Base-by-base conservation (phyloP, 2,113 vertebrate species). In the Scomber japonicus region DNA sequence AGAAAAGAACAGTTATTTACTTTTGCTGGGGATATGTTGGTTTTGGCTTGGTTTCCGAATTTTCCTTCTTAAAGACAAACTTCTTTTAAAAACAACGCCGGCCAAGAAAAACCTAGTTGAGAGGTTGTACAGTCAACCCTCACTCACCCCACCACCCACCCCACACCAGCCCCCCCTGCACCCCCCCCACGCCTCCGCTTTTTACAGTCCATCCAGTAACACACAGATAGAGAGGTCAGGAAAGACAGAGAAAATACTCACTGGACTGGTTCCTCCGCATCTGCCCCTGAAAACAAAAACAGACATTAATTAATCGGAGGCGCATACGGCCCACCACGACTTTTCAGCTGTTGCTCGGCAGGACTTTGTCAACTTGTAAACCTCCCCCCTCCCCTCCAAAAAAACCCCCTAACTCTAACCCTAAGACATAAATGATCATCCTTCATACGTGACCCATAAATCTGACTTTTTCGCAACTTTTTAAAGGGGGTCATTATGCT, bases 251-350 rank as follows among this genome's bases (percentile, higher is more conserved):
- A 67, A 86, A 93, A 95, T 85, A 97, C 98, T 99, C 95, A 99
- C 98, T 98, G 90, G 97, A 97, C 69, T 95, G 96, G 94, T 98
- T 98, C 90, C 94, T 95, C 92, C 96, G 97, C 93, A 97, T 96
- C 90, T 97, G 97, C 85, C 96, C 96, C 98, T 99, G 91, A 86
- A 95, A 95, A 89, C 64, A 74, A 88, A 94, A 93, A 85, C 78
- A 93, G 68, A 84, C 66, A 93, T 92, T 89, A 91, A 88, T 91
- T 90, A 87, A 82, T 85, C 57, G 78, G 75, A 84, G 83, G 84
- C 49, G 71, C 50, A 64, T 3, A 56, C 44, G 27, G 69, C 59
- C 56, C 14, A 60, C 57, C 44, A 8, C 27, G 3, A 70, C 60
- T 56, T 75, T 49, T 46, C 21, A 54, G 51, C 65, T 11, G 11